Evolutionary conservation across 2,113 vertebrate species (phyloP), one percentile per base, ranked within the genome.

Genomic region (Salvelinus fontinalis): DNA sequence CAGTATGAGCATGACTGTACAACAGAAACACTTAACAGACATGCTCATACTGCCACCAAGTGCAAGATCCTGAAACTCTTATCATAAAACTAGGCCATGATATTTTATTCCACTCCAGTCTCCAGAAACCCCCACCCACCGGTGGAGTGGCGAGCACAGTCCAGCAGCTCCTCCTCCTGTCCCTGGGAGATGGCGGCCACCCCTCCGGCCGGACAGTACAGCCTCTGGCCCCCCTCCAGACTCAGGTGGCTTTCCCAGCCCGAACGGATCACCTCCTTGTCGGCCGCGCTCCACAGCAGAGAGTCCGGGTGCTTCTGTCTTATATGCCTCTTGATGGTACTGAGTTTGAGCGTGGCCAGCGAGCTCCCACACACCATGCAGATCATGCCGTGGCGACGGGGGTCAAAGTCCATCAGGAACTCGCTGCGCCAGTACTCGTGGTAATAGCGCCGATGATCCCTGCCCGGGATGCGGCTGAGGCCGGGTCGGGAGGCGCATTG

Each of bases 361-460:
- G 96, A 96, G 84, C 95, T 97, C 76, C 97, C 96, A 0, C 97
- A 98, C 82, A 98, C 97, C 96, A 98, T 96, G 89, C 97, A 97
- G 81, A 97, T 95, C 95, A 98, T 96, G 54, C 96, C 95, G 0
- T 96, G 95, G 39, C 95, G 91, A 13, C 92, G 93, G 0, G 95
- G 93, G 74, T 97, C 96, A 77, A 97, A 97, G 82, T 97, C 97
- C 97, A 98, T 98, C 84, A 98, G 90, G 92, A 96, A 97, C 83
- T 97, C 96, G 18, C 93, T 94, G 79, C 97, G 92, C 97, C 97
- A 98, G 85, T 96, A 95, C 79, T 96, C 95, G n/a, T 97, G 97
- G 90, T 98, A 98, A 83, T 98, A 97, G 13, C 96, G 95, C 0
- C 96, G 94, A 85, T 97, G 96, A 80, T 97, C 96, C 0, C 95